These are phyloP conservation scores for Ligdia adustata DNA, from an alignment of 2,888 invertebrate species.

Conservation along the genomic window DNA sequence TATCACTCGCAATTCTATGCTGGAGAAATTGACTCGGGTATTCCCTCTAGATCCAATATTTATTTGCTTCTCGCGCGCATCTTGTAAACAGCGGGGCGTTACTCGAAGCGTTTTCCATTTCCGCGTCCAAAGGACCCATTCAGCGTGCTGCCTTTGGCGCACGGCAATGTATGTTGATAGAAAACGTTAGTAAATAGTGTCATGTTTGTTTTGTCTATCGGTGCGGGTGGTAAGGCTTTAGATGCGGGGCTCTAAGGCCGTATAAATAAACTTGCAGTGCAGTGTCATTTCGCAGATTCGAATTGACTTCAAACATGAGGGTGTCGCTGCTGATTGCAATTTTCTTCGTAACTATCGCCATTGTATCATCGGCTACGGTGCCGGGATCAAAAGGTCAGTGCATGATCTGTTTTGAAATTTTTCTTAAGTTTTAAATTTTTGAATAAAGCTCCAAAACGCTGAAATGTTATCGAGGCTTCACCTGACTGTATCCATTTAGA, in stretches of 20 bases:
- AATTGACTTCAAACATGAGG: conserved; percentile 52
- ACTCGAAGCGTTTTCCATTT: conserved; percentile 30
- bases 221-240: conserved; percentile 34
- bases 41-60: conserved; percentile 63
- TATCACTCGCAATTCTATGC: conserved; percentile 60
- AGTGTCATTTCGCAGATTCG: conserved; percentile 43
- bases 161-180: conserved; percentile 41
- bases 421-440: no score
- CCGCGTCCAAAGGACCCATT: conserved; percentile 23
- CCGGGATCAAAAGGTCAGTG: conserved; percentile 31
- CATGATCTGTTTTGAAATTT: no score
- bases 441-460: no score
- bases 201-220: conserved; percentile 25
- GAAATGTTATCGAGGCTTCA: no score
- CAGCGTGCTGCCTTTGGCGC: conserved; percentile 29
- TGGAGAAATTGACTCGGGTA: conserved; percentile 66
- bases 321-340: conserved; percentile 45
- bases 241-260: conserved; percentile 38
- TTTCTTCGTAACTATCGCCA: conserved; percentile 40
- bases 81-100: conserved; percentile 31
- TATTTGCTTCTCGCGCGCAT: conserved; percentile 42
- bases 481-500: no score
- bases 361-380: conserved; percentile 29
- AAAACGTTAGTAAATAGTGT: conserved; percentile 22
- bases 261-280: conserved; percentile 54